A percentile compares a stretch with the other conserved stretches of the same genome.
Evolutionary conservation across 1,140 invertebrate species (phyloP).

Genomic region (Oscheius sp.): DNA sequence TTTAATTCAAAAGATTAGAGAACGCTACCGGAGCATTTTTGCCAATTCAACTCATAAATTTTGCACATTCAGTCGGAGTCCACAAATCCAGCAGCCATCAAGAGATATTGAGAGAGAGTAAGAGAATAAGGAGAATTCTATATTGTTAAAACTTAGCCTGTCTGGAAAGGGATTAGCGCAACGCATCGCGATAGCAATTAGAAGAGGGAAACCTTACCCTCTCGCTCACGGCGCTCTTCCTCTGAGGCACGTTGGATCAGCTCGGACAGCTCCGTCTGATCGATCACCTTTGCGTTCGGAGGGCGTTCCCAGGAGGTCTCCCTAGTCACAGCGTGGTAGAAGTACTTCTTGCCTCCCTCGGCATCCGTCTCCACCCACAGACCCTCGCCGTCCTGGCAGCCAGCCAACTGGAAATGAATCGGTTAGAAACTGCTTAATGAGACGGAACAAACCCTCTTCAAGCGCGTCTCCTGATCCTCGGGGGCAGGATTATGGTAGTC

Average conservation of each 20-base stretch:
- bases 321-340: conserved; percentile 63
- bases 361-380: conserved; percentile 65
- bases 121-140: no score
- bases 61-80: no score
- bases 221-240: conserved; percentile 21
- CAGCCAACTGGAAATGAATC: conserved; percentile 29
- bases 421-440: not conserved
- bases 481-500: not conserved
- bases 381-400: conserved; percentile 49
- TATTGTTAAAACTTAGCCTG: conserved; percentile 14
- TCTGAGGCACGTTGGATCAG: conserved; percentile 25
- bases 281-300: conserved; percentile 62
- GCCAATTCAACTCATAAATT: no score
- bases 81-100: no score
- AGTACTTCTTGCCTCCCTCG: conserved; percentile 64
- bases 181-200: not conserved
- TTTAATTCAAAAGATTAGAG: no score
- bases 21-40: no score
- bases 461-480: not conserved
- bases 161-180: not conserved
- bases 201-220: conserved; percentile 24
- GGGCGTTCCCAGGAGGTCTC: conserved; percentile 64
- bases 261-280: conserved; percentile 62
- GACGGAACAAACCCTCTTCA: conserved; percentile 14
- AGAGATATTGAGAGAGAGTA: no score